phyloP scores from a whole-genome alignment of 2,797 vertebrate species.

The Clarias fuscus region DNA sequence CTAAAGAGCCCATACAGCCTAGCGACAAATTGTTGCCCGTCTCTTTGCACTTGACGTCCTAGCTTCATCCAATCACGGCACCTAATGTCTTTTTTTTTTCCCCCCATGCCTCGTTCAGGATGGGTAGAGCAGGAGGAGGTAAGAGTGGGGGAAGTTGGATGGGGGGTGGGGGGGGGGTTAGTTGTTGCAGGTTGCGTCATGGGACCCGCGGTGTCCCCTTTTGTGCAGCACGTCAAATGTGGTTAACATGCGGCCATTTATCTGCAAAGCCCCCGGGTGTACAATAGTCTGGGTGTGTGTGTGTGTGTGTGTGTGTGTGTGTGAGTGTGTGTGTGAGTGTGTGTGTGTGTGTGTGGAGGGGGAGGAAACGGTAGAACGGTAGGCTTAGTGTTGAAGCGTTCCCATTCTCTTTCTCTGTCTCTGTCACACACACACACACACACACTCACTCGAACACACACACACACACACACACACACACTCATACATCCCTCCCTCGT shows the following conservation, averaged over 20 bases:
- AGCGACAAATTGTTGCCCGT: slow-evolving; percentile 83
- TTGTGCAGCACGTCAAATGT: slow-evolving; percentile 93
- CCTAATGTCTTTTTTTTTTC: slow-evolving; percentile 72
- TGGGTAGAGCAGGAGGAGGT: slow-evolving; percentile 55
- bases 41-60: slow-evolving; percentile 76
- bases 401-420: slow-evolving; percentile 60
- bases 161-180: slow-evolving; percentile 49
- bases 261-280: slow-evolving; percentile 79
- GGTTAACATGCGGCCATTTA: slow-evolving; percentile 91
- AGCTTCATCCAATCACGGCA: slow-evolving; percentile 79
- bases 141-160: slow-evolving; percentile 48
- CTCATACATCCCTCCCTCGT: slow-evolving; percentile 40
- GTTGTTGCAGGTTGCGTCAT: slow-evolving; percentile 78
- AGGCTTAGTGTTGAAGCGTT: slow-evolving; percentile 62
- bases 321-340: slow-evolving; percentile 18
- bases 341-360: slow-evolving; percentile 57
- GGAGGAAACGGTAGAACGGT: slow-evolving; percentile 60
- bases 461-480: slow-evolving; percentile 7
- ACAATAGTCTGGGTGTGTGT: slow-evolving; percentile 75
- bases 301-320: slow-evolving; percentile 62
- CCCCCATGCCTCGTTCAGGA: slow-evolving; percentile 38
- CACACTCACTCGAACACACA: slow-evolving; percentile 29
- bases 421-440: slow-evolving; percentile 44
- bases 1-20: slow-evolving; percentile 74
- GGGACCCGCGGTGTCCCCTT: slow-evolving; percentile 91